Evolutionary conservation across 2,888 invertebrate genomes (phyloP).

Genomic region (Hydrotaea cyrtoneurina): DNA sequence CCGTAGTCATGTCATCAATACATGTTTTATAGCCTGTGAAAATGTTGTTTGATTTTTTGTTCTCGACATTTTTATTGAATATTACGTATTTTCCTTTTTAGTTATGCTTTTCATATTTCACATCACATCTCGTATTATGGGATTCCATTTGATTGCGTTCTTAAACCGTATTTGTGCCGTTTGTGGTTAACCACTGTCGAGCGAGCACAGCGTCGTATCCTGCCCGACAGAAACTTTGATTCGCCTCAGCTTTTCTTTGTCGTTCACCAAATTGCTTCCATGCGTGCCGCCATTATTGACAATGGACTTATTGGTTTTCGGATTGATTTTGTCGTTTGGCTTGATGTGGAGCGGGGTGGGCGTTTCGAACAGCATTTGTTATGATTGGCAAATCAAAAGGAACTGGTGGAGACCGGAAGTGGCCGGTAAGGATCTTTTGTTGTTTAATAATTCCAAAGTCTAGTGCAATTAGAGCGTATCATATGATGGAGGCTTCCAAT

Average conservation of each 20-base stretch:
- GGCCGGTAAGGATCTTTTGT: not conserved
- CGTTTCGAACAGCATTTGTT: not conserved
- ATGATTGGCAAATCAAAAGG: not conserved
- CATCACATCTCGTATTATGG: slow-evolving; percentile 25
- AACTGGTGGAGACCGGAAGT: slow-evolving; percentile 40
- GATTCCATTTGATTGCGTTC: slow-evolving; percentile 57
- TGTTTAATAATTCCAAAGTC: not conserved
- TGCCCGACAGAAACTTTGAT: slow-evolving; percentile 35
- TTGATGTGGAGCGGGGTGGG: not conserved
- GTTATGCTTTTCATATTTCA: slow-evolving; percentile 25
- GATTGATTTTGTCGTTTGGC: slow-evolving; percentile 21
- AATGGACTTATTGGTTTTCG: slow-evolving; percentile 42
- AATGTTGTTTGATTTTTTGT: slow-evolving; percentile 38
- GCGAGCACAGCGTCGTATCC: not conserved
- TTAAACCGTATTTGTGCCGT: slow-evolving; percentile 47
- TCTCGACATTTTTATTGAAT: slow-evolving; percentile 24
- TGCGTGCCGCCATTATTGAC: slow-evolving; percentile 55
- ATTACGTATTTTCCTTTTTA: slow-evolving; percentile 37
- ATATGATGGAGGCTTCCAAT: not conserved
- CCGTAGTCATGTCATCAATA: not conserved
- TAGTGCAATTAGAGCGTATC: not conserved
- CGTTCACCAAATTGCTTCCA: slow-evolving; percentile 43
- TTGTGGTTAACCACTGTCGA: not conserved
- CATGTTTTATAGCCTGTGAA: slow-evolving; percentile 50
- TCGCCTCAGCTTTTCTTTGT: slow-evolving; percentile 36